These are phyloP conservation scores for Bombus confusus DNA, from an alignment of 1,140 invertebrate genomes.

Conservation along the genomic window DNA sequence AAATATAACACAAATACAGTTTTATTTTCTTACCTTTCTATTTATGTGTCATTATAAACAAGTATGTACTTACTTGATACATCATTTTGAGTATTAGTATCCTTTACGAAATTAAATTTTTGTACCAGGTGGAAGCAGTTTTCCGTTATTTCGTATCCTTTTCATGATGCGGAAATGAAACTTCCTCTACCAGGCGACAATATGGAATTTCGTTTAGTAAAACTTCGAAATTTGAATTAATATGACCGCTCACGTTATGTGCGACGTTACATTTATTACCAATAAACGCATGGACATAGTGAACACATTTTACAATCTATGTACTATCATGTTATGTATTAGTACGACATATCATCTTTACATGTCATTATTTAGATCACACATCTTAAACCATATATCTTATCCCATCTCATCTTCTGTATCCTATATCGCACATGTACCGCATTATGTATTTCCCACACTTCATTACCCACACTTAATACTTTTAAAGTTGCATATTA, in stretches of 20 bases:
- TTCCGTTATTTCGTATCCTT: neutral
- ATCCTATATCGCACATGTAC: neutral
- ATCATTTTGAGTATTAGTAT: neutral
- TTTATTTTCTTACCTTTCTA: neutral
- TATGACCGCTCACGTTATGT: no score
- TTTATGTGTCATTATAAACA: neutral
- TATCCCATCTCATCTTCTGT: neutral
- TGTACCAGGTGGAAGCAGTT: no score
- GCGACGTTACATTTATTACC: neutral
- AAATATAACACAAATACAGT: neutral
- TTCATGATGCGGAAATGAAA: neutral
- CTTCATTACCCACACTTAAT: neutral
- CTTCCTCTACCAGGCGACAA: neutral
- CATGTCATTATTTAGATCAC: no score
- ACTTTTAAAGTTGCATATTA: neutral
- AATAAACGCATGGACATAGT: neutral
- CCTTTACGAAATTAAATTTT: conserved; percentile 6
- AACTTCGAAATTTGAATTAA: neutral
- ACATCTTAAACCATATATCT: no score
- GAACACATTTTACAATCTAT: neutral
- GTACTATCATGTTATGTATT: no score
- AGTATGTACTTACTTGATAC: neutral
- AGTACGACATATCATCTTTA: no score
- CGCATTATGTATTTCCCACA: no score
- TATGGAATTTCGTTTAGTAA: neutral